Conservation (phyloP, 1,140 invertebrate species). For the Lycorma delicatula region DNA sequence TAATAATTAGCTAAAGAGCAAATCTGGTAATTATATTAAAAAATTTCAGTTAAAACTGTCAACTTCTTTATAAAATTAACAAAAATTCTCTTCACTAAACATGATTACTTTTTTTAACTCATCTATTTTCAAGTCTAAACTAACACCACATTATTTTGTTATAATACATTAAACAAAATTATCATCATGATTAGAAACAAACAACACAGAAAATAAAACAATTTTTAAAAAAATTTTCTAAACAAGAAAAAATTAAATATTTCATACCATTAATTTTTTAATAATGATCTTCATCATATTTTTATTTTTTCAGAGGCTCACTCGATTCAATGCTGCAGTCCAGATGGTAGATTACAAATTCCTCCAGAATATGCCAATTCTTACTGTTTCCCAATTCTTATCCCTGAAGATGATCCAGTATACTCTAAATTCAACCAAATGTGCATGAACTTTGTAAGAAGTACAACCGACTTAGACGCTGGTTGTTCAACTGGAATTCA, state of each 20-base stretch:
- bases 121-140: background rate
- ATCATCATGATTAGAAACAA: background rate
- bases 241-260: background rate
- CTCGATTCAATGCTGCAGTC: constrained; percentile 56
- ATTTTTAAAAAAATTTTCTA: background rate
- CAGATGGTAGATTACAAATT: constrained; percentile 49
- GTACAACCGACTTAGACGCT: constrained; percentile 57
- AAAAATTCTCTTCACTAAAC: too few species aligned
- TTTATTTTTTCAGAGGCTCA: constrained; percentile 48
- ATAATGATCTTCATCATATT: too few species aligned
- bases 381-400: constrained; percentile 74
- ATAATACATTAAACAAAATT: background rate
- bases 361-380: constrained; percentile 33
- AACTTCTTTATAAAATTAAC: too few species aligned
- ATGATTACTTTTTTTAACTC: too few species aligned
- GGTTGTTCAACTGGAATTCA: constrained; percentile 47
- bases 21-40: too few species aligned
- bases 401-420: constrained; percentile 75
- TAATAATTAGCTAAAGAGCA: too few species aligned
- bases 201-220: background rate
- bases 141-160: background rate
- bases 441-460: constrained; percentile 81
- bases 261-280: background rate
- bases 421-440: constrained; percentile 55
- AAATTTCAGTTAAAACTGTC: too few species aligned